Evolutionary conservation across 2,888 invertebrate species (phyloP), one percentile per base, ranked within the genome.

Genomic region (Netelia fuscicornis): DNA sequence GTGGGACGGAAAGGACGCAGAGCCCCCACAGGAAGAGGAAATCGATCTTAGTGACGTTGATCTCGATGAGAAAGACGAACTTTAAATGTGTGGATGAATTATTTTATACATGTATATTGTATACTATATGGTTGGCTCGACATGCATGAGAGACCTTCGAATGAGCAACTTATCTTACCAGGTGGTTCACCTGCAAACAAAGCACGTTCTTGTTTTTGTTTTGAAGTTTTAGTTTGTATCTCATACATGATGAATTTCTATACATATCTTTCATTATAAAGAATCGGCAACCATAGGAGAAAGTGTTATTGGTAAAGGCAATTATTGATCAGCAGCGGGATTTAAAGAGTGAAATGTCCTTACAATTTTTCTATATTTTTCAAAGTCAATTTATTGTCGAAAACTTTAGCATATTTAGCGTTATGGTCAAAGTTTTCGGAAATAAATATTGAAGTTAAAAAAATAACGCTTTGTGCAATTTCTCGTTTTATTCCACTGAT

Each of bases 1-100:
- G 0, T 99, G 99, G 99, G 99, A 99, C 93, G 99, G 99, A 20
- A 97, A 98, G 92, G 99, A 99, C 92, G 98, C 97, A 0, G 97
- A 97, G 90, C 94, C 97, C 89, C 98, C 98, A 1, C 95, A 94
- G 52, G 97, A 97, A 93, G 98, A 99, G 90, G 98, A 98, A 87
- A 97, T 98, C 86, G 98, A 98, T 95, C 96, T 98, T 76, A 98
- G 98, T 44, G 98, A 99, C 93, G 95, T 98, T 25, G 97, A 97
- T 88, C 95, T 98, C 62, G 97, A 97, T 89, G 97, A 97, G 86
- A 97, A 96, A 93, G 97, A 97, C 88, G 97, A 97, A 93, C 94
- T 97, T 93, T 97, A 96, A 75, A 42, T 58, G 20, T 13, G 11
- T 9, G 30, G 1, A 60, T 60, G 20, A 71, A 68, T 23, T 23